These are phyloP conservation scores for Uromys caudimaculatus DNA, from an alignment of 2,797 vertebrate genomes.

Conservation along the genomic window DNA sequence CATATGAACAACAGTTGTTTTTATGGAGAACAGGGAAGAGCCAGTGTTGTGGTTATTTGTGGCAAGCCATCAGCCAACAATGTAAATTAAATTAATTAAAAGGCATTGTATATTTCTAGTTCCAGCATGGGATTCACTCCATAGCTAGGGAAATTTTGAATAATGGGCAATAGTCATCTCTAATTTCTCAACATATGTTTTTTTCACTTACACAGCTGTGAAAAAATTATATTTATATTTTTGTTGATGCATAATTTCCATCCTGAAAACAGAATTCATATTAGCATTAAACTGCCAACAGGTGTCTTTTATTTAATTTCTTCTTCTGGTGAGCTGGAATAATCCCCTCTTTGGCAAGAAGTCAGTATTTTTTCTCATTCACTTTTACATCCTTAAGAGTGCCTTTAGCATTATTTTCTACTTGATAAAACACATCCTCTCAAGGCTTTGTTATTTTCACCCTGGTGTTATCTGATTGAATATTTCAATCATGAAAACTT, in stretches of 20 bases:
- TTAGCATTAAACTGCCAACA: constrained; percentile 83
- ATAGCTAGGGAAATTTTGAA: constrained; percentile 83
- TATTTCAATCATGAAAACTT: constrained; percentile 86
- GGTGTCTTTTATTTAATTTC: constrained; percentile 74
- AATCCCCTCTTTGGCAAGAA: constrained; percentile 84
- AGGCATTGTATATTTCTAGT: constrained; percentile 85
- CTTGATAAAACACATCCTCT: constrained; percentile 86
- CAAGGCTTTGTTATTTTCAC: constrained; percentile 87
- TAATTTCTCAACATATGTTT: constrained; percentile 84
- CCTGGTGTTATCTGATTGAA: constrained; percentile 87
- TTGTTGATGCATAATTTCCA: constrained; percentile 86
- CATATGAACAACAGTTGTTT: neutral
- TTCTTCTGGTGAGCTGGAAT: constrained; percentile 78
- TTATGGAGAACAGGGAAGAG: constrained; percentile 10
- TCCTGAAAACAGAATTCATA: constrained; percentile 82
- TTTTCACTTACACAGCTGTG: constrained; percentile 87
- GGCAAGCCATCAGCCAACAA: constrained; percentile 83
- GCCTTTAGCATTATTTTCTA: constrained; percentile 88
- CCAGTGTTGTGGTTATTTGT: constrained; percentile 64
- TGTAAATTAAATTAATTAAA: constrained; percentile 89
- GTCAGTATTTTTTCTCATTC: constrained; percentile 80
- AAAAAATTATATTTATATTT: constrained; percentile 85
- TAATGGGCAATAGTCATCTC: constrained; percentile 83
- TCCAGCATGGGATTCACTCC: constrained; percentile 78
- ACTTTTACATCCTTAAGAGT: constrained; percentile 85